Evolutionary conservation across 2,113 vertebrate species (phyloP), one percentile per base, ranked within the genome.

Genomic region (Rhinolophus sinicus): DNA sequence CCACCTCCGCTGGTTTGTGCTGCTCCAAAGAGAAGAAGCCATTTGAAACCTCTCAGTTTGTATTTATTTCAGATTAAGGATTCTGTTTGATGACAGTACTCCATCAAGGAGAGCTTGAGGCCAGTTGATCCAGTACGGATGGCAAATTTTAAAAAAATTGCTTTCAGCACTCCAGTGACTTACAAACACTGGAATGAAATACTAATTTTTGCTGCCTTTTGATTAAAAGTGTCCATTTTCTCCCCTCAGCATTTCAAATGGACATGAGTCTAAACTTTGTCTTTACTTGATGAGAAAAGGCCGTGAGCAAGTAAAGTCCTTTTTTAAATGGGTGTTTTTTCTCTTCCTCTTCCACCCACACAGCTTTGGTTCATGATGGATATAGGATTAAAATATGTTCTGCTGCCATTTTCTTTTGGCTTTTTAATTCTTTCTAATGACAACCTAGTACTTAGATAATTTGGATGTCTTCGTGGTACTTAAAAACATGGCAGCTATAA

Each of bases 121-220:
- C 88, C 91, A 82, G 87, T 97, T 98, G 97, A 98, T 96, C 89
- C 88, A 90, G 93, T 96, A 92, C 92, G 82, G 93, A 40, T 65
- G 92, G 96, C 89, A 93, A 97, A 97, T 98, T 97, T 40, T 6
- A 38, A 97, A 97, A 95, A 96, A 97, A 82, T 96, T 96, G 97
- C 94, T 98, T 93, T 94, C 89, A 91, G 94, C 75, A 88, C 95
- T 98, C 67, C 96, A 90, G 65, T 97, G 95, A 93, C 24, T 86
- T 0, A 10, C 90, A 89, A 94, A 76, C 70, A 15, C 97, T 84
- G 89, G 92, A 92, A 93, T 97, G 98, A 98, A 97, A 96, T 97
- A 97, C 91, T 98, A 98, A 97, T 98, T 98, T 91, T 96, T 98
- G 97, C 93, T 97, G 96, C 92, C 82, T 98, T 98, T 97, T 96